These are phyloP conservation scores for Scortum barcoo DNA, from an alignment of 2,113 vertebrate genomes.

Conservation along the genomic window DNA sequence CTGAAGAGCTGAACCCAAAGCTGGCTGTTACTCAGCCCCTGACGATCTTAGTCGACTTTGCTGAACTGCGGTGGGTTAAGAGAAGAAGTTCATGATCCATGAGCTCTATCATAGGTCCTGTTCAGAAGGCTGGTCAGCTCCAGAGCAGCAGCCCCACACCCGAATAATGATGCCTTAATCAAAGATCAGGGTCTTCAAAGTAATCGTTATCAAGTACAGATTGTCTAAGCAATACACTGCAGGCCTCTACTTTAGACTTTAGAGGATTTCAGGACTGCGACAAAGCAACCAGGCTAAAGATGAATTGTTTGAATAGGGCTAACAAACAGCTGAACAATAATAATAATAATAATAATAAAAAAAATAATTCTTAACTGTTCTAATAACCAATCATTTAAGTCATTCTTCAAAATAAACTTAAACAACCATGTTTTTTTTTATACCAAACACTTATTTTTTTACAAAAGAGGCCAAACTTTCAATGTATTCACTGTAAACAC, in stretches of 20 bases:
- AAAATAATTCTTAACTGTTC: neutral
- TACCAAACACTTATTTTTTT: neutral
- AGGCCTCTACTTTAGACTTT: too few relatives aligned
- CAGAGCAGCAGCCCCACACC: neutral
- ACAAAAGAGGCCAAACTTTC: neutral
- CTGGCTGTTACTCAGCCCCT: neutral
- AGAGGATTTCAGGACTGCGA: neutral
- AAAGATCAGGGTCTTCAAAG: neutral
- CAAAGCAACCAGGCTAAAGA: neutral
- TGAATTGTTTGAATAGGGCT: neutral
- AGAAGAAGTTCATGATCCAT: neutral
- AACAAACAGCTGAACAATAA: neutral
- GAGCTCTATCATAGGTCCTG: too few relatives aligned
- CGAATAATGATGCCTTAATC: slow-evolving; percentile 1
- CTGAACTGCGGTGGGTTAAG: neutral
- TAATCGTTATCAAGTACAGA: neutral
- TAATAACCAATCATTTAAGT: neutral
- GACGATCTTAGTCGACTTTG: neutral
- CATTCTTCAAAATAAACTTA: neutral
- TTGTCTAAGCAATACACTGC: neutral
- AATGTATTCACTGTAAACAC: neutral
- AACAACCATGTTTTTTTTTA: neutral
- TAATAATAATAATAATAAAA: neutral
- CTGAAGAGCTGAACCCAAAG: neutral
- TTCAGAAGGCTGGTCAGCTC: neutral